Evolutionary conservation across 2,797 vertebrate genomes (phyloP).

Genomic region (Sebastes itinus): DNA sequence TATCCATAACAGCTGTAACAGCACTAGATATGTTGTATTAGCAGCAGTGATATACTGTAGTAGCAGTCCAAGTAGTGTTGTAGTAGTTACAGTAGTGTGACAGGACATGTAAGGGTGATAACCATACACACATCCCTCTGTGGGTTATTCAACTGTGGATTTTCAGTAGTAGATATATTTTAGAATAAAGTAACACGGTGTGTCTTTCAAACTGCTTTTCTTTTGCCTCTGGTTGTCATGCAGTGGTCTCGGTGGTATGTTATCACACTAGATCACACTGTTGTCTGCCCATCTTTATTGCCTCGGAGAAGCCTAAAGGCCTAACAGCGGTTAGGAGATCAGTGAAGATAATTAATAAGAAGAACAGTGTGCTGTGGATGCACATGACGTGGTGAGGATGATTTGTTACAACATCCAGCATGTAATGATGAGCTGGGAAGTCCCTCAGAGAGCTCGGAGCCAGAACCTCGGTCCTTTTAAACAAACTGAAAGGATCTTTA

Average conservation of each 20-base stretch:
- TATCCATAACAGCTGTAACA: background rate
- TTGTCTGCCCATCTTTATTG: background rate
- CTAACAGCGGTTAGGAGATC: background rate
- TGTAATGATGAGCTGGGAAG: background rate
- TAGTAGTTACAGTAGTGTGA: background rate
- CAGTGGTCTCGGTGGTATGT: background rate
- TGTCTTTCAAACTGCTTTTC: background rate
- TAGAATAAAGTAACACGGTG: background rate
- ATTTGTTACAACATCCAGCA: background rate
- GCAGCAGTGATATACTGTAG: background rate
- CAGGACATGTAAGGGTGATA: background rate
- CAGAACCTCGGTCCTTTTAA: background rate
- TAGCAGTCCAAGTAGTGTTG: background rate
- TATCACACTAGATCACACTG: conserved; percentile 11
- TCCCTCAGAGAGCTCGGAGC: background rate
- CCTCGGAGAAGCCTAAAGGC: background rate
- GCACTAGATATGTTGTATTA: background rate
- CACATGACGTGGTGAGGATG: background rate
- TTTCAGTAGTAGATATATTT: background rate
- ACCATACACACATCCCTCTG: background rate
- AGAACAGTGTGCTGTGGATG: conserved; percentile 5
- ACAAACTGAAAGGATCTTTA: background rate
- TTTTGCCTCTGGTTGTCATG: conserved; percentile 9
- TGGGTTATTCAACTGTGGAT: background rate
- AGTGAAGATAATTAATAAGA: background rate